These are phyloP conservation scores for Sylvietta virens DNA, from an alignment of 2,113 vertebrate genomes.

Conservation along the genomic window DNA sequence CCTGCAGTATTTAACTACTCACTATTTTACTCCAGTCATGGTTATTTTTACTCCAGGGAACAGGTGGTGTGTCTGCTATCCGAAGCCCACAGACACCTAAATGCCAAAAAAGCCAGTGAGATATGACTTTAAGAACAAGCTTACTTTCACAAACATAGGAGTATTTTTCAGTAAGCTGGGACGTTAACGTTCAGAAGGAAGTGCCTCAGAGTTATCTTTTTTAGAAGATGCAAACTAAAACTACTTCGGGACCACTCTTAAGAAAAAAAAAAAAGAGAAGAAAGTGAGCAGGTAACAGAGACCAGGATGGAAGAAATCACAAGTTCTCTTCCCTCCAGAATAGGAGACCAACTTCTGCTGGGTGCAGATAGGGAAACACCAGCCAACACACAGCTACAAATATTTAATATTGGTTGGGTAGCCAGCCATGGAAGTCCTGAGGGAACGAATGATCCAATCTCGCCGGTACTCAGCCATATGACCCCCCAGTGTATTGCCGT, in stretches of 20 bases:
- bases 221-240: background rate
- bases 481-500: rapidly evolving
- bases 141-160: background rate
- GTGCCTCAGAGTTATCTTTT: background rate
- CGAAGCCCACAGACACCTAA: background rate
- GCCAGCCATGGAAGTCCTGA: background rate
- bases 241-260: background rate
- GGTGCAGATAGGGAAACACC: background rate
- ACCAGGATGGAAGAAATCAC: background rate
- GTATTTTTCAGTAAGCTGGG: background rate
- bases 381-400: background rate
- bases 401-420: background rate
- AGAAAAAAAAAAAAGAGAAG: background rate
- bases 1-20: background rate
- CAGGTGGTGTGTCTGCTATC: background rate
- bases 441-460: background rate
- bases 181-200: background rate
- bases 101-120: background rate
- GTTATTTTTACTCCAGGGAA: conserved; percentile 30
- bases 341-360: background rate
- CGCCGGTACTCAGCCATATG: rapidly evolving
- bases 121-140: background rate
- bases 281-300: background rate
- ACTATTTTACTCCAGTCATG: background rate
- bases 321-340: background rate